A percentile compares a stretch with the other conserved stretches of the same genome.
These are phyloP conservation scores for Ahaetulla prasina DNA, from an alignment of 2,113 vertebrate species.

Conservation along the genomic window DNA sequence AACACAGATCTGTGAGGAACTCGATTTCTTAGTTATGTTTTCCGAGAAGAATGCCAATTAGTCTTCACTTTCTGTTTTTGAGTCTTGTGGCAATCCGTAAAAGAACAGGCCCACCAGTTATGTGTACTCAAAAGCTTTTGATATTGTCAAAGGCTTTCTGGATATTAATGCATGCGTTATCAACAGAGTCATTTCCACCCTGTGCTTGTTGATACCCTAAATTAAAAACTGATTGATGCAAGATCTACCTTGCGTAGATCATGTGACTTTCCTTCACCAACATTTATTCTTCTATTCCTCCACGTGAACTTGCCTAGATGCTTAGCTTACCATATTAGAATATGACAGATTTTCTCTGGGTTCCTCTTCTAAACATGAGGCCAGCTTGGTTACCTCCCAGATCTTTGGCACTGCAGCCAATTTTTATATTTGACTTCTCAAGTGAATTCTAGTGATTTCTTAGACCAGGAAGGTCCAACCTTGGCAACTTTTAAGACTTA, in stretches of 20 bases:
- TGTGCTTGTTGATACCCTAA: background rate
- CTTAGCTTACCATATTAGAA: background rate
- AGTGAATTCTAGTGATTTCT: background rate
- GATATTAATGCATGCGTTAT: background rate
- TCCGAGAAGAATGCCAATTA: background rate
- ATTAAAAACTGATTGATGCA: background rate
- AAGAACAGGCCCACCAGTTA: background rate
- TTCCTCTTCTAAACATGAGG: background rate
- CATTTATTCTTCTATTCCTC: background rate
- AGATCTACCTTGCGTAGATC: background rate
- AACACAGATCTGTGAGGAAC: background rate
- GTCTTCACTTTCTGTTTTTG: background rate
- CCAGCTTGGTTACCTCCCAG: background rate
- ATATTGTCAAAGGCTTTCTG: background rate
- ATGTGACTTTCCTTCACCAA: background rate
- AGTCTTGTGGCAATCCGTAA: background rate
- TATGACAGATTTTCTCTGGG: background rate
- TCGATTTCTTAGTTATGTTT: background rate
- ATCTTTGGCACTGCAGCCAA: background rate
- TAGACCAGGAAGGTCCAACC: no score
- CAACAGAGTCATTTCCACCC: background rate
- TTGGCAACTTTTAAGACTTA: background rate
- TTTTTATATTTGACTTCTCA: background rate
- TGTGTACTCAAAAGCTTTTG: background rate
- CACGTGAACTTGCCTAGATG: background rate